Percentiles rank a stretch among this genome's conserved stretches.
phyloP scores from a whole-genome alignment of 1,140 invertebrate species.

The Drosophila aff. region DNA sequence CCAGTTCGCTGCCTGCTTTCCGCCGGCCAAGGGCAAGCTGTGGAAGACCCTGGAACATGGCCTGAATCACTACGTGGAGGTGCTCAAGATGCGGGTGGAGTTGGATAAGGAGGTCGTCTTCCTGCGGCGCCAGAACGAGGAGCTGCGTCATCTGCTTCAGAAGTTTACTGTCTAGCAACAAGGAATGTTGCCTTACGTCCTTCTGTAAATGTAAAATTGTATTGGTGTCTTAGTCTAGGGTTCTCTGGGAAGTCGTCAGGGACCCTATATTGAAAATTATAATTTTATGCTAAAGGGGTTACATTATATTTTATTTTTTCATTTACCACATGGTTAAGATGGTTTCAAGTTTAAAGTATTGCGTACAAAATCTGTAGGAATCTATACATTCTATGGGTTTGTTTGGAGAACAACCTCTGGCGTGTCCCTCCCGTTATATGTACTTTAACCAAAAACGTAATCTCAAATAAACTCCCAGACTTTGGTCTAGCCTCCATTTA shows the following conservation, averaged over 20 bases:
- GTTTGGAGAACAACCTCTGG: too few species aligned
- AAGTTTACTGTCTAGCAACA: constrained; percentile 62
- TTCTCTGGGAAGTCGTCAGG: too few species aligned
- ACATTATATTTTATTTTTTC: background rate
- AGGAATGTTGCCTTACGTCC: background rate
- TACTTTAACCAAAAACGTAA: background rate
- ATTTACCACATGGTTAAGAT: background rate
- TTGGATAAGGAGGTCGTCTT: constrained; percentile 85
- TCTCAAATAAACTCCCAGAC: background rate
- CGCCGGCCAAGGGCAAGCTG: constrained; percentile 85
- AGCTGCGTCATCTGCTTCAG: constrained; percentile 86
- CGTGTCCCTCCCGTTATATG: background rate
- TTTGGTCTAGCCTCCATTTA: background rate
- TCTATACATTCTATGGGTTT: too few species aligned
- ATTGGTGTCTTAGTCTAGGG: background rate
- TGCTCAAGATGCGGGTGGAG: constrained; percentile 86
- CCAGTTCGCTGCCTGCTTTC: constrained; percentile 82
- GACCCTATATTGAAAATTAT: background rate
- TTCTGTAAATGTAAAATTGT: constrained; percentile 5
- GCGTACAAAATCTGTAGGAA: background rate
- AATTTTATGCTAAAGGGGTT: background rate
- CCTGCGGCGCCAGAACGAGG: constrained; percentile 86
- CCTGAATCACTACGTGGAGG: constrained; percentile 86
- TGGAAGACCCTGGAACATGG: constrained; percentile 87
- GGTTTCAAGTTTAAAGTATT: background rate